Conservation (phyloP, 2,888 invertebrate genomes). For the Nemurella pictetii region DNA sequence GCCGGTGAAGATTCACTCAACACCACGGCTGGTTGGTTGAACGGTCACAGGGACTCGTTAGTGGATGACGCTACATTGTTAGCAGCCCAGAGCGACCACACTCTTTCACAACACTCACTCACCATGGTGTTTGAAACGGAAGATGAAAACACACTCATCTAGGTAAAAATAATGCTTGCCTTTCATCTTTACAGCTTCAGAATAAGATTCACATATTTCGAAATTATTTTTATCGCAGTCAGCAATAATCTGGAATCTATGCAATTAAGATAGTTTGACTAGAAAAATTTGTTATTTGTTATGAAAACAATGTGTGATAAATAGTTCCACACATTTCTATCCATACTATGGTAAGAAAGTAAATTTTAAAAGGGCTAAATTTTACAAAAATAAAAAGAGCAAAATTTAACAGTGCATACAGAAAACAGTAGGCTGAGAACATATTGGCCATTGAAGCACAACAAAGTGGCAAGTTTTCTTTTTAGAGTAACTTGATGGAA, state of each 20-base stretch:
- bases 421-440: not conserved
- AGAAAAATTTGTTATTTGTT: not conserved
- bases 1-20: constrained; percentile 56
- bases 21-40: not conserved
- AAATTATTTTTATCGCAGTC: not conserved
- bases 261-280: not conserved
- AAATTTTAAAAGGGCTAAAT: not conserved
- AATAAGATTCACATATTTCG: not conserved
- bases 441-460: not conserved
- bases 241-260: not conserved
- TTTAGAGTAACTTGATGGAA: not conserved
- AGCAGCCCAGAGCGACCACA: constrained; percentile 43
- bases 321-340: not conserved
- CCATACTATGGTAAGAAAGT: not conserved
- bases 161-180: constrained; percentile 47
- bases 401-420: not conserved
- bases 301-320: not conserved
- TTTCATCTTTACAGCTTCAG: not conserved
- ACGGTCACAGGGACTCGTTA: not conserved
- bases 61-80: constrained; percentile 52
- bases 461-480: not conserved
- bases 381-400: not conserved
- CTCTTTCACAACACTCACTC: constrained; percentile 71
- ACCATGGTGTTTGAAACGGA: constrained; percentile 77
- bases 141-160: constrained; percentile 84